A percentile compares a stretch with the other conserved stretches of the same genome.
Evolutionary conservation across 2,797 vertebrate species (phyloP).

Genomic region (Enteromius paludinosus): DNA sequence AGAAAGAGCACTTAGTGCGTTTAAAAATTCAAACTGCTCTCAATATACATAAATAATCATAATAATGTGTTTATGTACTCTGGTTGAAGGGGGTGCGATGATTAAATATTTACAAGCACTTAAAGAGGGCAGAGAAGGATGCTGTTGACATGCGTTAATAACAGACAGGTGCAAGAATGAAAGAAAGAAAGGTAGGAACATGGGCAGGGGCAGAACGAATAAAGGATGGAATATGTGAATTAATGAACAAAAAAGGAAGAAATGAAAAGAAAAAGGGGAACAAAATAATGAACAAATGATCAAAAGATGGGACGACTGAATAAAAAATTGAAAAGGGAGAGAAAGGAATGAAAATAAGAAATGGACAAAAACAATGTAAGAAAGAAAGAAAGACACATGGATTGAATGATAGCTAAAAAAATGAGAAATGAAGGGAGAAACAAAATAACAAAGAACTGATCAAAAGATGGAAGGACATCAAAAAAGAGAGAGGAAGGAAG

Average conservation of each 20-base stretch:
- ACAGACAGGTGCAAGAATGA: slow-evolving; percentile 70
- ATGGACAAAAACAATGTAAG: not conserved
- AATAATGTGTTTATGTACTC: slow-evolving; percentile 84
- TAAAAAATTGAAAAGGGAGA: slow-evolving; percentile 62
- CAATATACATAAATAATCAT: slow-evolving; percentile 86
- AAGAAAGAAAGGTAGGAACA: not conserved
- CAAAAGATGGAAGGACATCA: not conserved
- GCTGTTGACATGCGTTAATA: slow-evolving; percentile 71
- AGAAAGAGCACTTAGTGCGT: slow-evolving; percentile 74
- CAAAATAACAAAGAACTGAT: not conserved
- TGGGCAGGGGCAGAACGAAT: not conserved
- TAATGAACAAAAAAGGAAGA: not conserved
- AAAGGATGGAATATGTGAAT: not conserved
- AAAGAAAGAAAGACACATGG: slow-evolving; percentile 64
- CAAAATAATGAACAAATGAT: not conserved
- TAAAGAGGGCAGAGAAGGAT: slow-evolving; percentile 62
- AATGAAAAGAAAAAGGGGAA: not conserved
- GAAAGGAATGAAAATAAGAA: not conserved
- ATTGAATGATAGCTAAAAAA: not conserved
- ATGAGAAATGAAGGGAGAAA: not conserved
- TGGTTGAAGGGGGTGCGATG: slow-evolving; percentile 26
- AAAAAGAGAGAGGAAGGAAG: not conserved
- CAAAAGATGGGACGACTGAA: not conserved
- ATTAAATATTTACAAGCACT: slow-evolving; percentile 72
- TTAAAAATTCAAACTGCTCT: slow-evolving; percentile 78